Evolutionary conservation across 2,113 vertebrate species (phyloP).

Genomic region (Hystrix cristata): DNA sequence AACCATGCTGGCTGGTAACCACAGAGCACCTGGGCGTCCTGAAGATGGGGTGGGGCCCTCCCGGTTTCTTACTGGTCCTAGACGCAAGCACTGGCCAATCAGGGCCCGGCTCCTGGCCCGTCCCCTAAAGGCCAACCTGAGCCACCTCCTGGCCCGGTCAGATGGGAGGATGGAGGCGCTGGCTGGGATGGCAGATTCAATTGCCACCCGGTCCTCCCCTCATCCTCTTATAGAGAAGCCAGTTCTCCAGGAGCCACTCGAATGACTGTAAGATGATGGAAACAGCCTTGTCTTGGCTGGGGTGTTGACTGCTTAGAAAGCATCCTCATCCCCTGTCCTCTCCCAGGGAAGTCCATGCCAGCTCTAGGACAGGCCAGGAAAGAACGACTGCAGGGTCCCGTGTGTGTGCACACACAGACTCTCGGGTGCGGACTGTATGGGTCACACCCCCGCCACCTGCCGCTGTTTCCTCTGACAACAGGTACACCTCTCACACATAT

Average conservation of each 20-base stretch:
- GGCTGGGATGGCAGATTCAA: fast-evolving
- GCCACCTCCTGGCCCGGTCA: too few species aligned
- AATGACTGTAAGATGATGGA: too few species aligned
- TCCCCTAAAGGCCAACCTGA: not conserved
- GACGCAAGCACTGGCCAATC: not conserved
- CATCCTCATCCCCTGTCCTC: not conserved
- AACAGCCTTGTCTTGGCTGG: not conserved
- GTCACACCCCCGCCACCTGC: fast-evolving
- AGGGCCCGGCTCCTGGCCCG: not conserved
- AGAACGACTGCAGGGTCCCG: not conserved
- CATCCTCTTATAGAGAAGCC: not conserved
- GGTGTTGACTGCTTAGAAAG: too few species aligned
- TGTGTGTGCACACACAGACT: not conserved
- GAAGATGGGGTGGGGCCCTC: not conserved
- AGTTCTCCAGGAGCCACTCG: fast-evolving
- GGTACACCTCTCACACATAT: fast-evolving
- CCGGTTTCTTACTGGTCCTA: not conserved
- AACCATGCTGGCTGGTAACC: constrained; percentile 73
- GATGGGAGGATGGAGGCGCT: not conserved
- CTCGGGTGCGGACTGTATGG: not conserved
- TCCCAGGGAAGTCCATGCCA: fast-evolving
- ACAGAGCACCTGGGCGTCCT: constrained; percentile 66
- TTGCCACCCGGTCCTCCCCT: fast-evolving
- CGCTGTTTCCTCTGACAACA: not conserved
- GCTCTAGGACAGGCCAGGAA: not conserved